These are phyloP conservation scores for Charaxes varanes DNA, from an alignment of 1,140 invertebrate species.

Conservation along the genomic window DNA sequence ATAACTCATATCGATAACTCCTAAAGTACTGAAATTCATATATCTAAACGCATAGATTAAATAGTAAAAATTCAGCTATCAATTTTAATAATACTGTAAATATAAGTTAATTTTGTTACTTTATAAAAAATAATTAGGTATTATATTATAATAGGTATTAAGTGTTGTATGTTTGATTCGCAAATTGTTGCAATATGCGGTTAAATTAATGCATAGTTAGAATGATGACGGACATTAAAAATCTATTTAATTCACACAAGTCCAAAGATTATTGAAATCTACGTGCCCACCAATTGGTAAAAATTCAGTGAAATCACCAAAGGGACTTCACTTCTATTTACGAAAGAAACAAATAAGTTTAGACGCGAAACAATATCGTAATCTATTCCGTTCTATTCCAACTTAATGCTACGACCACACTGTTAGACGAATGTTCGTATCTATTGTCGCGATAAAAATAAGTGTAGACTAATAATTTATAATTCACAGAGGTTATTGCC, in stretches of 20 bases:
- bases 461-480: no score
- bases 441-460: no score
- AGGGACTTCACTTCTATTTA: constrained; percentile 34
- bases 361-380: no score
- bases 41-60: constrained; percentile 43
- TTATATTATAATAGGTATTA: constrained; percentile 70
- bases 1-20: constrained; percentile 11
- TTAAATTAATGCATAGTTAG: constrained; percentile 62
- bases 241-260: constrained; percentile 50
- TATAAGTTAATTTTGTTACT: constrained; percentile 74
- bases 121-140: constrained; percentile 71
- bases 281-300: constrained; percentile 61
- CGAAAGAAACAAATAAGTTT: no score
- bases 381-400: no score
- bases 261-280: constrained; percentile 65
- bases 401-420: no score
- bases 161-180: constrained; percentile 72
- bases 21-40: constrained; percentile 30
- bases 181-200: constrained; percentile 69
- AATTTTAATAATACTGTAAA: constrained; percentile 69
- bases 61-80: constrained; percentile 66
- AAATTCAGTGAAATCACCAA: constrained; percentile 50
- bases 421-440: no score
- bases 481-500: no score
- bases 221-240: constrained; percentile 55